These are phyloP conservation scores for Rhinella marina DNA, from an alignment of 2,797 vertebrate species.

Conservation along the genomic window DNA sequence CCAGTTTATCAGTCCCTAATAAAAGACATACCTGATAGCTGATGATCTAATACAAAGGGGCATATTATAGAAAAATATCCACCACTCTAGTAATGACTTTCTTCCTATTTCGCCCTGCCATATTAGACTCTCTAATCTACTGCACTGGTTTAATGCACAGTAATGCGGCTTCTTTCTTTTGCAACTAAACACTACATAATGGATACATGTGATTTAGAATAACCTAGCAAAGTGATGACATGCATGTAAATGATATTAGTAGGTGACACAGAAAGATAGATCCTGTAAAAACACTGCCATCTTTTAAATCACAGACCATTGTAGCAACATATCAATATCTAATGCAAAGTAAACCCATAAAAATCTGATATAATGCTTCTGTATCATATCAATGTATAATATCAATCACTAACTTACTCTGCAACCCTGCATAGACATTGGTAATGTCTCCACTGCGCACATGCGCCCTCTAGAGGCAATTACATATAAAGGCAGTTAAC, in stretches of 20 bases:
- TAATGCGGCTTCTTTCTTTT: background rate
- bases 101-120: background rate
- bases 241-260: conserved; percentile 29
- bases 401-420: background rate
- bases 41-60: background rate
- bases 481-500: too few species aligned
- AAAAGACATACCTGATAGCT: background rate
- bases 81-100: background rate
- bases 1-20: background rate
- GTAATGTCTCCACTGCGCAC: background rate
- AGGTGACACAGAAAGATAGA: background rate
- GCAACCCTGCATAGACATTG: background rate
- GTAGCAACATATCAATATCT: too few species aligned
- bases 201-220: background rate
- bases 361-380: background rate
- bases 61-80: background rate
- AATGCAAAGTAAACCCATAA: background rate
- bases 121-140: background rate
- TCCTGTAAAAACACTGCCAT: conserved; percentile 28
- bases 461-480: too few species aligned
- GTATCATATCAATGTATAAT: background rate
- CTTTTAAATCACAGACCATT: background rate
- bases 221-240: background rate
- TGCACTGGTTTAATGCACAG: background rate
- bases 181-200: background rate